Base-by-base conservation (phyloP, 2,888 invertebrate species). In the Abrostola triplasia region DNA sequence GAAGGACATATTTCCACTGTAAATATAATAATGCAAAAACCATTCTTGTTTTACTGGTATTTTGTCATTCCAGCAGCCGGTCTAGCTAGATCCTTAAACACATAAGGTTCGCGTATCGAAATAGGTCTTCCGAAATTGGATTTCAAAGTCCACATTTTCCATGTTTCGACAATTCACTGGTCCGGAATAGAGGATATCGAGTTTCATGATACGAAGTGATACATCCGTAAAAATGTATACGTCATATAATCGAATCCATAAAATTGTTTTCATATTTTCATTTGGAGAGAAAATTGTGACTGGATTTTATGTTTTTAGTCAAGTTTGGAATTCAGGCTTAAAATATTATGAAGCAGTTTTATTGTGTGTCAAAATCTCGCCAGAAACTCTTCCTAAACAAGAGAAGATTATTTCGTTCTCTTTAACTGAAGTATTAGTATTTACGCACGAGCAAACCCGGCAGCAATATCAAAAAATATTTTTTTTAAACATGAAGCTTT, bases 151-250 rank as follows among this genome's bases (percentile, higher is more conserved):
- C 47, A 69, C n/a, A 60, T 71, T 68, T 64, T 54, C 63, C 62
- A 38, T 67, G 75, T 81, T 81, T 80, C 69, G 77, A 77, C 80
- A 80, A 83, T 64, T 79, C 83, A 82, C 35, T 83, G 83, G 68
- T 53, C 66, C 60, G 79, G 65, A 75, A 73, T 70, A 64, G 68
- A 68, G 68, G 62, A 74, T 76, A 73, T 64, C 50, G 71, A 36
- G 60, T 74, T 70, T 49, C 40, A 68, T 64, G 60, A 63, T 58
- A 65, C 5, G 49, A 40, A 59, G 36, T 38, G 57, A 66, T 60
- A 60, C n/a, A 40, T 53, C 35, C 36, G 41, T 52, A 36, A 56
- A 47, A 56, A 49, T 53, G 40, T 40, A 49, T 41, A 42, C 48
- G 50, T 41, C 10, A 38, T 47, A 57, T 41, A 36, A 47, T 53